A percentile compares a stretch with the other conserved stretches of the same genome.
These are phyloP conservation scores for Congeria kusceri DNA, from an alignment of 2,888 invertebrate species.

Conservation along the genomic window DNA sequence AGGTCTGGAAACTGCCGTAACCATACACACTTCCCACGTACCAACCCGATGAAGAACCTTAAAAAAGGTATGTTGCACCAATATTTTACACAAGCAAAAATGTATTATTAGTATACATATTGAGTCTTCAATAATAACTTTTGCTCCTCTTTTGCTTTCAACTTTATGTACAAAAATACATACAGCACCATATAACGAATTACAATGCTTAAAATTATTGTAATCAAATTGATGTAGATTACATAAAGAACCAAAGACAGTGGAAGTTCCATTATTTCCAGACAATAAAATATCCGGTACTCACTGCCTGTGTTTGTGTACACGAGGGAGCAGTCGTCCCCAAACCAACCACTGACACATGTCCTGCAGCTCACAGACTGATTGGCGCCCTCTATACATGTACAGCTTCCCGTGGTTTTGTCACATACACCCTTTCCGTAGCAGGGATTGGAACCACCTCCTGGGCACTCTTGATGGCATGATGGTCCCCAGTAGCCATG, in stretches of 20 bases:
- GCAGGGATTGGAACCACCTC: conserved; percentile 68
- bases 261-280: too few relatives aligned
- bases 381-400: conserved; percentile 62
- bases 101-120: too few relatives aligned
- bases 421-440: conserved; percentile 70
- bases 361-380: conserved; percentile 55
- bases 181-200: too few relatives aligned
- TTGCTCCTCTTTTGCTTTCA: too few relatives aligned
- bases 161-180: too few relatives aligned
- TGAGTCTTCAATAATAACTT: too few relatives aligned
- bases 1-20: conserved; percentile 66
- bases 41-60: conserved; percentile 15
- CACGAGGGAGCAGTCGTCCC: conserved; percentile 69
- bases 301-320: conserved; percentile 15
- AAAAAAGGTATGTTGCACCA: too few relatives aligned
- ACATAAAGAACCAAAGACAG: too few relatives aligned
- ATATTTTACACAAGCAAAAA: too few relatives aligned
- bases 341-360: conserved; percentile 68
- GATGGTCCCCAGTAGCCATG: conserved; percentile 70
- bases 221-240: too few relatives aligned
- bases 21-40: conserved; percentile 28
- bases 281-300: not conserved
- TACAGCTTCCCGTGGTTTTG: conserved; percentile 63
- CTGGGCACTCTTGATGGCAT: conserved; percentile 68
- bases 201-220: too few relatives aligned